phyloP scores from a whole-genome alignment of 1,140 invertebrate genomes.

The Sarcophaga bullata region DNA sequence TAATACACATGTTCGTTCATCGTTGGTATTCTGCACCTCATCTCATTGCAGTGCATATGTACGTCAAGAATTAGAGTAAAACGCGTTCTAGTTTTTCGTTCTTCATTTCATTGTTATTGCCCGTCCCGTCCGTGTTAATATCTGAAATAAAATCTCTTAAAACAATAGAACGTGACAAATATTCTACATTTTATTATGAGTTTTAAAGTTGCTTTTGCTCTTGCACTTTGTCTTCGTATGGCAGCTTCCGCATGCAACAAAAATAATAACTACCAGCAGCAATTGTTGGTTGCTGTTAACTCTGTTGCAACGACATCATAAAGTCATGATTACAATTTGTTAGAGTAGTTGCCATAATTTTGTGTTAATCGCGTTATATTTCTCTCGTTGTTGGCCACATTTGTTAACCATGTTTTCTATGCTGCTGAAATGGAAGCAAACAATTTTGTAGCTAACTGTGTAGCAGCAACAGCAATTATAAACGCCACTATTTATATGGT shows the following conservation, averaged over 20 bases:
- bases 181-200: neutral
- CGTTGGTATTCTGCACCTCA: no score
- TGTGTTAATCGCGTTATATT: neutral
- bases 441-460: neutral
- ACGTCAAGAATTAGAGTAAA: neutral
- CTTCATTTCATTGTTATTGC: neutral
- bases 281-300: neutral
- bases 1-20: no score
- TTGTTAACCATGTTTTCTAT: neutral
- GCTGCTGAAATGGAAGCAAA: neutral
- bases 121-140: neutral
- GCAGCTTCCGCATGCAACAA: neutral
- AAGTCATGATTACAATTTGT: conserved; percentile 31
- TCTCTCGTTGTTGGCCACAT: neutral
- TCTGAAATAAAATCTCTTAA: neutral
- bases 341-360: conserved; percentile 28
- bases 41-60: neutral
- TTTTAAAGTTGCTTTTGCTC: neutral
- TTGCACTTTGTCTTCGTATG: neutral
- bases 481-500: neutral
- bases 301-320: neutral
- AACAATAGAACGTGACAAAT: conserved; percentile 13
- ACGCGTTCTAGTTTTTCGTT: conserved; percentile 3
- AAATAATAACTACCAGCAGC: neutral
- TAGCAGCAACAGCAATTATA: conserved; percentile 9